Evolutionary conservation across 2,888 invertebrate species (phyloP).

Genomic region (Lepidocyrtoides sp.): DNA sequence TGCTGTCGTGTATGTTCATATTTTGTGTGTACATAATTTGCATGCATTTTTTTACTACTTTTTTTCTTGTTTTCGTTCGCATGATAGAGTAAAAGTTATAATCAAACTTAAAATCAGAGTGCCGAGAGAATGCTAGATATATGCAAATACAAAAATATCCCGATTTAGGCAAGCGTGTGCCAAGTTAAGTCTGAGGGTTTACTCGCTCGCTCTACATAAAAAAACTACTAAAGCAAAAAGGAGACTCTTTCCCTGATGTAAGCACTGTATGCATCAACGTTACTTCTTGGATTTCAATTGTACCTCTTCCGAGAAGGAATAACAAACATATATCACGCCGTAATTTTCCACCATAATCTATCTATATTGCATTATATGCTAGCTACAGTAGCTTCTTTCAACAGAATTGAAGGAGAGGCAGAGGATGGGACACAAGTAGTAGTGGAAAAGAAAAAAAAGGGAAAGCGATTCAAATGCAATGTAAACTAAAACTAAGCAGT

Average conservation of each 20-base stretch:
- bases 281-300: neutral
- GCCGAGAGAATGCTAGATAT: neutral
- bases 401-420: neutral
- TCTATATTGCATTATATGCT: neutral
- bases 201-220: neutral
- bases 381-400: neutral
- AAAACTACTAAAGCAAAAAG: neutral
- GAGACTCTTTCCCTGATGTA: neutral
- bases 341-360: neutral
- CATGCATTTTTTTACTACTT: neutral
- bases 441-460: conserved; percentile 3
- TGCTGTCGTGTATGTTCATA: neutral
- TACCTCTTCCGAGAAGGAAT: neutral
- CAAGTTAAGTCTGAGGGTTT: neutral
- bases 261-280: neutral
- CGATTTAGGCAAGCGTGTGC: neutral
- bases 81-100: conserved; percentile 6
- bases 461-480: conserved; percentile 13
- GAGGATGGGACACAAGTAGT: neutral
- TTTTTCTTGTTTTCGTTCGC: neutral
- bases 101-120: conserved; percentile 17
- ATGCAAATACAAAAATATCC: neutral
- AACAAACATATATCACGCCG: neutral
- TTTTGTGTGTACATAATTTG: neutral
- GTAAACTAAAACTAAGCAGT: conserved; percentile 29